Percentiles rank a stretch among this genome's conserved stretches.
Evolutionary conservation across 1,140 invertebrate genomes (phyloP).

Genomic region (Calephelis nemesis): DNA sequence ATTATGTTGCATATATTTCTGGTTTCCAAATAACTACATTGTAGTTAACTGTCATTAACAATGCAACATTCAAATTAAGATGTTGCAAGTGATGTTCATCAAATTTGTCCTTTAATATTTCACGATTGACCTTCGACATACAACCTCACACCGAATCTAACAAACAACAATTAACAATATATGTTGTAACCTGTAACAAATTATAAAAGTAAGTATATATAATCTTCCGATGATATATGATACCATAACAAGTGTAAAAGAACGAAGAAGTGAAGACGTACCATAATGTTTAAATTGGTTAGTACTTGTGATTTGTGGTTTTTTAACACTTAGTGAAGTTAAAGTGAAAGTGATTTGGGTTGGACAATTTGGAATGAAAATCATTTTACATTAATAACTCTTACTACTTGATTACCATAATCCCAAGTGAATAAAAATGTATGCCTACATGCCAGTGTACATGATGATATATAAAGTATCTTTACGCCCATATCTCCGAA

Average conservation of each 20-base stretch:
- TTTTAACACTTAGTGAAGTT: too few relatives aligned
- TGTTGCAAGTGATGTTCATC: constrained; percentile 39
- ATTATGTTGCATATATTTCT: neutral
- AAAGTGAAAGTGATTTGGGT: too few relatives aligned
- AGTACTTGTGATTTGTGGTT: too few relatives aligned
- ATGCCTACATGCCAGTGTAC: too few relatives aligned
- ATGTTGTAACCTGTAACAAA: constrained; percentile 36
- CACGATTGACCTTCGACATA: constrained; percentile 45
- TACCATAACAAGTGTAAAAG: constrained; percentile 1
- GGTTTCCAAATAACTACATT: constrained; percentile 24
- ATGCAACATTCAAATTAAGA: constrained; percentile 30
- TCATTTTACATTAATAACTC: too few relatives aligned
- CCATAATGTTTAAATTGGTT: neutral
- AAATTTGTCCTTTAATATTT: constrained; percentile 45
- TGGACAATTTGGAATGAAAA: too few relatives aligned
- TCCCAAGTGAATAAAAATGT: too few relatives aligned
- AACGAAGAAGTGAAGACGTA: constrained; percentile 5
- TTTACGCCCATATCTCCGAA: too few relatives aligned
- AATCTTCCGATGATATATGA: neutral
- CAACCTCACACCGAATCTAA: constrained; percentile 51
- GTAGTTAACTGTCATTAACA: neutral
- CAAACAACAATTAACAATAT: constrained; percentile 51
- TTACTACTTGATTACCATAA: too few relatives aligned
- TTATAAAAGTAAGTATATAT: constrained; percentile 17
- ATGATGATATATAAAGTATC: too few relatives aligned